Evolutionary conservation across 2,797 vertebrate species (phyloP).

Genomic region (Fundulus diaphanus): DNA sequence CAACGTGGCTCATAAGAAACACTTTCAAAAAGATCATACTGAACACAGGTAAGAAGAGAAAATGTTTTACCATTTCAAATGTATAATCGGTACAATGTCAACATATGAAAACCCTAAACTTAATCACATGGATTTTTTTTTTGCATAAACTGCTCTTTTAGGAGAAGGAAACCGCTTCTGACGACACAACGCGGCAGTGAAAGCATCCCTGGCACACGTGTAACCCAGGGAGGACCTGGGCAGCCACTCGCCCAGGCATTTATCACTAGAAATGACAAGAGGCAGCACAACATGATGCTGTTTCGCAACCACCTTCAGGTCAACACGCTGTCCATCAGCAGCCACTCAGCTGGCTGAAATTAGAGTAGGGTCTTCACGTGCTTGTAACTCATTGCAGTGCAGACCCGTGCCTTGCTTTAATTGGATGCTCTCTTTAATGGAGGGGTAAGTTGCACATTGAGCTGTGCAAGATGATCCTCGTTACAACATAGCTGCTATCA

Average conservation of each 20-base stretch:
- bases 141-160: neutral
- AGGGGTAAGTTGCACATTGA: neutral
- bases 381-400: neutral
- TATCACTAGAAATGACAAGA: conserved; percentile 36
- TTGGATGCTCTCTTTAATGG: neutral
- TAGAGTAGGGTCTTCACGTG: neutral
- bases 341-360: neutral
- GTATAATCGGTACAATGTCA: neutral
- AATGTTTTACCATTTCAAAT: neutral
- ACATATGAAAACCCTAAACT: neutral
- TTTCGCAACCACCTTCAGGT: conserved; percentile 41
- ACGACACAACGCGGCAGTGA: neutral
- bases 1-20: neutral
- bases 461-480: neutral
- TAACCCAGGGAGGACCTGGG: conserved; percentile 30
- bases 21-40: neutral
- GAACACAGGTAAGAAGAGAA: neutral
- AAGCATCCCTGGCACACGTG: conserved; percentile 25
- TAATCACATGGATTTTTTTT: neutral
- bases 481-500: neutral
- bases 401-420: neutral
- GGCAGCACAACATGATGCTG: conserved; percentile 35
- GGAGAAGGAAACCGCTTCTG: neutral
- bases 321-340: conserved; percentile 18
- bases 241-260: conserved; percentile 17